These are phyloP conservation scores for Mesocricetus auratus DNA, from an alignment of 2,113 vertebrate species.

Conservation along the genomic window DNA sequence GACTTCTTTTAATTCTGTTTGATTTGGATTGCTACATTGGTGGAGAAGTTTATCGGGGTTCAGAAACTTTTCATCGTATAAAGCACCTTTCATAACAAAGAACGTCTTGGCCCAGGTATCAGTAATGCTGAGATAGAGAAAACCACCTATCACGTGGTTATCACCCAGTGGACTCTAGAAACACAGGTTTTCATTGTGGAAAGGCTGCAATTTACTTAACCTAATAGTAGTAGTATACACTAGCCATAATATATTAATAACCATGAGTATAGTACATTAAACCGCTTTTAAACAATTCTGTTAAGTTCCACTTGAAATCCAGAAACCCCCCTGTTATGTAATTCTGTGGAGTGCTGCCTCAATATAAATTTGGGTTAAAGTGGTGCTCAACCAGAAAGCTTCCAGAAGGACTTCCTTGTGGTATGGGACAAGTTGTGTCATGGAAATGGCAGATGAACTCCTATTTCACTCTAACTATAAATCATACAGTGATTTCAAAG, in stretches of 20 bases:
- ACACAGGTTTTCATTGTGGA: not conserved
- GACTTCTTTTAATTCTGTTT: too few species aligned
- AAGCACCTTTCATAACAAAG: not conserved
- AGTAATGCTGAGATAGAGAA: not conserved
- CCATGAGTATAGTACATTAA: not conserved
- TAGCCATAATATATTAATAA: too few species aligned
- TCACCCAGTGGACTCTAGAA: not conserved
- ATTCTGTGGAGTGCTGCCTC: not conserved
- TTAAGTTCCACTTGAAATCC: not conserved
- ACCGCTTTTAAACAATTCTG: not conserved
- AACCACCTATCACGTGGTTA: not conserved
- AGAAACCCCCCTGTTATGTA: not conserved
- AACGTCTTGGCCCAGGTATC: not conserved
- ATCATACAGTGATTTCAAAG: not conserved
- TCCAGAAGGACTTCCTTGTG: not conserved
- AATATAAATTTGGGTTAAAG: not conserved
- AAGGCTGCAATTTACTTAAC: too few species aligned
- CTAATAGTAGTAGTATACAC: too few species aligned
- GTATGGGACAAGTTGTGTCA: too few species aligned
- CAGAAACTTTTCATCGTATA: not conserved
- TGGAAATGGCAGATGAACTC: too few species aligned
- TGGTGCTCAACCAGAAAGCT: not conserved
- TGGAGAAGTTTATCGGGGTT: too few species aligned
- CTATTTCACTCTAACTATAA: not conserved
- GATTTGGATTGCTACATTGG: too few species aligned